phyloP scores from a whole-genome alignment of 2,113 vertebrate species.

The Apaloderma vittatum region DNA sequence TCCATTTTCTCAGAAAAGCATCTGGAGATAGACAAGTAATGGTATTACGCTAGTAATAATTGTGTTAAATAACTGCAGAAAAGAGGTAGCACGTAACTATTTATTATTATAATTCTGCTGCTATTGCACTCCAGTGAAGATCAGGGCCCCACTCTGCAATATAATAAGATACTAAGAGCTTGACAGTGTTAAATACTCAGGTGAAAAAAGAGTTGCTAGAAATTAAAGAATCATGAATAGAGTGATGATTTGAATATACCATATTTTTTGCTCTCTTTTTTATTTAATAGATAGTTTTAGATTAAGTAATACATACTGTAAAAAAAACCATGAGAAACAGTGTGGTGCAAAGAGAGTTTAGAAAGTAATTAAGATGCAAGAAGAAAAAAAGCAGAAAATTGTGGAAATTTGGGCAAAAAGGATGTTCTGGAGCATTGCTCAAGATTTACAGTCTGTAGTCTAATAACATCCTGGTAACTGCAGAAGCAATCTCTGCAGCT shows the following conservation, averaged over 20 bases:
- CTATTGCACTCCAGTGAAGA: conserved; percentile 18
- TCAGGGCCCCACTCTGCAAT: neutral
- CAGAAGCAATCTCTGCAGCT: neutral
- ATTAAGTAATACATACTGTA: neutral
- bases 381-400: neutral
- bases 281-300: neutral
- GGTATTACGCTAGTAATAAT: conserved; percentile 29
- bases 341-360: neutral
- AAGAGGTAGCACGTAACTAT: conserved; percentile 9
- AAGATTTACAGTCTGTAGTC: neutral
- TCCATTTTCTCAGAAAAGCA: conserved; percentile 11
- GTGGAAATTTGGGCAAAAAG: neutral
- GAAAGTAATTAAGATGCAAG: neutral
- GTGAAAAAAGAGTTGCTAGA: neutral
- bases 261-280: neutral
- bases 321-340: neutral
- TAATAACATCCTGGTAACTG: neutral
- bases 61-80: conserved; percentile 46
- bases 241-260: neutral
- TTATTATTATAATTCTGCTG: conserved; percentile 22
- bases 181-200: neutral
- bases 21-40: conserved; percentile 10
- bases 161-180: neutral
- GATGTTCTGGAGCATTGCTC: neutral
- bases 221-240: neutral